Evolutionary conservation across 2,797 vertebrate species (phyloP), one percentile per base, ranked within the genome.

Genomic region (Myripristis murdjan): DNA sequence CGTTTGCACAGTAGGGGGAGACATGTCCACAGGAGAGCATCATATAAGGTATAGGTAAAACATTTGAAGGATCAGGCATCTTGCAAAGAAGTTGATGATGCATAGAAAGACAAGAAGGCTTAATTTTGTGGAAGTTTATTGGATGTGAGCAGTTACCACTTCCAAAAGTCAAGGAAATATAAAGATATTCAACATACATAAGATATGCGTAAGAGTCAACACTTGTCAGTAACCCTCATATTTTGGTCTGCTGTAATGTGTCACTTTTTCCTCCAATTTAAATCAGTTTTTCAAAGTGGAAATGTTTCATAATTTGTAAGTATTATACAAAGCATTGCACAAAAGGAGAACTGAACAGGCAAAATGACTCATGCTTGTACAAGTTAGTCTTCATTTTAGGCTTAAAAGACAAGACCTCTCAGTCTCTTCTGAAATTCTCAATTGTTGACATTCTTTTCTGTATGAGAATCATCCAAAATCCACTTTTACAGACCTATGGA

Each of bases 101-200:
- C 1, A 53, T 35, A 10, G 11, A 6, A 31, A 56, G 18, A 58
- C 31, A 41, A 37, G 1, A 49, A 22, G 2, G 5, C 16, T 66
- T 70, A 0, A 12, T 83, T 84, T 75, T 76, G 51, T 81, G 68
- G 79, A 83, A 1, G 37, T 91, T 94, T 91, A 94, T 91, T 92
- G 83, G 65, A 87, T 70, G 78, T 85, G 75, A 89, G 49, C 48
- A 69, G 44, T 77, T 44, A 48, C 43, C 71, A 75, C 79, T 18
- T 78, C 71, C 81, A 87, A 86, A 79, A 64, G 77, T 89, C 68
- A 26, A 75, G 61, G 43, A 72, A 72, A 75, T 68, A 46, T 71
- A 73, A 70, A 81, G 70, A 83, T 72, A 77, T 16, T 85, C 83
- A 85, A 83, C 83, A 89, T 70, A 85, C 78, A 83, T 64, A 33